Conservation (phyloP, 2,888 invertebrate species). For the Nematopogon swammerdamellus region DNA sequence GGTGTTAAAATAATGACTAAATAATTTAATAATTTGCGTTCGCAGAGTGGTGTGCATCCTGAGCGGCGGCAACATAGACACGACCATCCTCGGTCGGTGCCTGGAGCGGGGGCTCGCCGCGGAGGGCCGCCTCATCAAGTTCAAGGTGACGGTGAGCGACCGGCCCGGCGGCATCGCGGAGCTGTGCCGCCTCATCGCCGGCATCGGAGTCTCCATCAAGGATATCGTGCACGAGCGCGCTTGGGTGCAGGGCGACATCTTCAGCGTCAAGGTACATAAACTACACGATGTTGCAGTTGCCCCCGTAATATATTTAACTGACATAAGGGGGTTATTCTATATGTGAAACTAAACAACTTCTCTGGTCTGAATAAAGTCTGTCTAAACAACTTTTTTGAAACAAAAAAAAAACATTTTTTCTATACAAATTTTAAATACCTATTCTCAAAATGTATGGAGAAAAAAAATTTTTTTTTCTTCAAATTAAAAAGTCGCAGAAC, state of each 20-base stretch:
- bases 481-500: no score
- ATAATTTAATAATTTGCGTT: slow-evolving; percentile 8
- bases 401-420: no score
- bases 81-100: slow-evolving; percentile 84
- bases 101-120: slow-evolving; percentile 86
- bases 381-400: no score
- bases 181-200: slow-evolving; percentile 70
- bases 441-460: no score
- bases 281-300: no score
- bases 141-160: slow-evolving; percentile 70
- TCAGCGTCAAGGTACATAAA: slow-evolving; percentile 46
- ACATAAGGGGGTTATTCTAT: no score
- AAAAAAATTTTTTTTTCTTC: no score
- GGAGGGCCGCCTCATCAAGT: slow-evolving; percentile 68
- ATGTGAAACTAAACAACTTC: no score
- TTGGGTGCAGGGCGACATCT: slow-evolving; percentile 89
- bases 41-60: slow-evolving; percentile 78
- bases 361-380: no score
- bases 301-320: not conserved
- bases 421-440: no score
- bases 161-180: slow-evolving; percentile 87
- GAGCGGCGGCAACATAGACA: slow-evolving; percentile 91
- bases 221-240: slow-evolving; percentile 96
- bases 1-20: no score
- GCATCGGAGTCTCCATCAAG: slow-evolving; percentile 85